Conservation (phyloP, 2,888 invertebrate genomes). For the Drosophila infuscata region DNA sequence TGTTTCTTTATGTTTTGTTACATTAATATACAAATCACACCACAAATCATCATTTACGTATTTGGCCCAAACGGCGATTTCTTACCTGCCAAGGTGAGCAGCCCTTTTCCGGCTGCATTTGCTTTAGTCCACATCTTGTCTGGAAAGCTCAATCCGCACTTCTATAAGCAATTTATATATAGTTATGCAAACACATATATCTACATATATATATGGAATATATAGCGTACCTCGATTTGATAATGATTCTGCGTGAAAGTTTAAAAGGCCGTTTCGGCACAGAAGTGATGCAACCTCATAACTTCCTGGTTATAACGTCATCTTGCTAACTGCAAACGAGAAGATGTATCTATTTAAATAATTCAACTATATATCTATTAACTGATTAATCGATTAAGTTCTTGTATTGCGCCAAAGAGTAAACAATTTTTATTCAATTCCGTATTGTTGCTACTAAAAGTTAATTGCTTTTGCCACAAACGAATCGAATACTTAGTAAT, state of each 20-base stretch:
- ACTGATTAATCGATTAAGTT: background rate
- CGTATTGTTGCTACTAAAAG: conserved; percentile 4
- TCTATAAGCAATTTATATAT: background rate
- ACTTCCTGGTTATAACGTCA: conserved; percentile 24
- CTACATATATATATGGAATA: background rate
- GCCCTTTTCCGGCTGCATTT: conserved; percentile 68
- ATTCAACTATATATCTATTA: background rate
- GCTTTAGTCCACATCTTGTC: conserved; percentile 58
- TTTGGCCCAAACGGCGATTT: background rate
- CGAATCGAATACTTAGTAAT: background rate
- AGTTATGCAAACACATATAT: background rate
- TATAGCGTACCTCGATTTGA: conserved; percentile 31
- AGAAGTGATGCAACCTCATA: conserved; percentile 40
- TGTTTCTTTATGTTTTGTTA: background rate
- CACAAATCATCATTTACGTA: conserved; percentile 1
- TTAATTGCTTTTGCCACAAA: conserved; percentile 2
- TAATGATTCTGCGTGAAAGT: conserved; percentile 15
- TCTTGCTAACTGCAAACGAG: conserved; percentile 38
- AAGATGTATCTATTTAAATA: background rate
- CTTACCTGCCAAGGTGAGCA: conserved; percentile 82
- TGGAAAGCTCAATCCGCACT: conserved; percentile 7
- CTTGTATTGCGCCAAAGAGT: background rate
- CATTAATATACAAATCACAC: conserved; percentile 16
- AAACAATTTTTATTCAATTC: conserved; percentile 8
- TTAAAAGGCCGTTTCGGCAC: conserved; percentile 24